Evolutionary conservation across 2,888 invertebrate species (phyloP), one percentile per base, ranked within the genome.

Genomic region (Leucoma salicis): DNA sequence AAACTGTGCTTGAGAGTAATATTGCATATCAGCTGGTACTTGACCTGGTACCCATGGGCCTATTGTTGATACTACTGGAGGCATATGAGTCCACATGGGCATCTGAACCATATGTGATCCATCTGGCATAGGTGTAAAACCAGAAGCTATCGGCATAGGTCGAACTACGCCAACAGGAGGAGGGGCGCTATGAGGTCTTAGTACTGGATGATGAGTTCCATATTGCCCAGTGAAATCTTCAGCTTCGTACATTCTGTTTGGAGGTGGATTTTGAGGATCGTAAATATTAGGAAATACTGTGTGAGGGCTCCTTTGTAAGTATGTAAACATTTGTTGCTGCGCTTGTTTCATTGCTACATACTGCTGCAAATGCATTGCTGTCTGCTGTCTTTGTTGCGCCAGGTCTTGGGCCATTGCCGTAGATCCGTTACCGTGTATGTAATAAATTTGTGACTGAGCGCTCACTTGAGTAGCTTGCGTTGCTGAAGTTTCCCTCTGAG

Each of bases 321-420:
- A 90, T 0, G 78, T 71, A 42, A 81, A 86, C 87, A 90, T 86
- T 46, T 89, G 88, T 46, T 90, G 90, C 53, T 90, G 90, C 0
- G 90, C 90, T 66, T 90, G 90, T 47, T 90, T 90, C 90, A 90
- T 90, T 0, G 90, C 90, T 0, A 90, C 90, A 51, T 90, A 90
- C 42, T 90, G 90, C 60, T 90, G 90, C 37, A 90, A 61, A 34
- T 90, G 89, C 38, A 90, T 71, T 0, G 86, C 89, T 0, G 90
- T 90, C 57, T 90, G 90, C 45, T 90, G 90, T 32, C 90, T 70
- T 38, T 90, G 90, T 47, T 89, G 89, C 0, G 70, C 79, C 12
- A 88, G 47, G 28, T 89, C 88, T 40, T 78, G 82, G 2, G 79
- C 68, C 14, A 80, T 69, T 8, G 69, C 61, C 1, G 81, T 66